Percentiles rank a stretch among this genome's conserved stretches.
Evolutionary conservation across 2,888 invertebrate species (phyloP).

Genomic region (Eupithecia dodoneata): DNA sequence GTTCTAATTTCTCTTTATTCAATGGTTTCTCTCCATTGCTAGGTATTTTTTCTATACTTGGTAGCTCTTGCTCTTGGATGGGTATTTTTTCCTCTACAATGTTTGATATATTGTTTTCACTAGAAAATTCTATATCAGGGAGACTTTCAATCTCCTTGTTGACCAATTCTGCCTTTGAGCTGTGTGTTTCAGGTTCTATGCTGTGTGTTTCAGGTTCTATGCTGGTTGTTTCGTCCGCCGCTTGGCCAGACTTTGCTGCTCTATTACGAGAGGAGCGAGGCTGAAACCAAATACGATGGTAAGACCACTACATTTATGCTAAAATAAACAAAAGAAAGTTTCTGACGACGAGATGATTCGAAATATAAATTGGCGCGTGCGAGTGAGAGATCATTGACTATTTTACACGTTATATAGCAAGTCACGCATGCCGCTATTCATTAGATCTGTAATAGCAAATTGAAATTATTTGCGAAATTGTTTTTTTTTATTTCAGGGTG

Average conservation of each 20-base stretch:
- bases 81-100: neutral
- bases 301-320: neutral
- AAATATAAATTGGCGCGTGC: conserved; percentile 11
- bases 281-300: neutral
- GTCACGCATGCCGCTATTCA: neutral
- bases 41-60: neutral
- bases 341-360: conserved; percentile 4
- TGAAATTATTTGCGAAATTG: neutral
- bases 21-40: neutral
- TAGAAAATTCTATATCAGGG: neutral
- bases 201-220: conserved; percentile 2
- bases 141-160: conserved; percentile 2
- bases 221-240: neutral
- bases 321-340: conserved; percentile 12
- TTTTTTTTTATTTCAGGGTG: neutral
- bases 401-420: conserved; percentile 5
- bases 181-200: conserved; percentile 6
- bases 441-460: neutral
- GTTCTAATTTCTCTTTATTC: neutral
- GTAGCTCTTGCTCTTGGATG: neutral
- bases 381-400: conserved; percentile 2
- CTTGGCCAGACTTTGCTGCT: conserved; percentile 1
- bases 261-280: conserved; percentile 4
- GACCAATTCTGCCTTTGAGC: neutral
- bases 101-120: neutral